Conservation (phyloP, 2,113 vertebrate genomes). For the Ictalurus furcatus region DNA sequence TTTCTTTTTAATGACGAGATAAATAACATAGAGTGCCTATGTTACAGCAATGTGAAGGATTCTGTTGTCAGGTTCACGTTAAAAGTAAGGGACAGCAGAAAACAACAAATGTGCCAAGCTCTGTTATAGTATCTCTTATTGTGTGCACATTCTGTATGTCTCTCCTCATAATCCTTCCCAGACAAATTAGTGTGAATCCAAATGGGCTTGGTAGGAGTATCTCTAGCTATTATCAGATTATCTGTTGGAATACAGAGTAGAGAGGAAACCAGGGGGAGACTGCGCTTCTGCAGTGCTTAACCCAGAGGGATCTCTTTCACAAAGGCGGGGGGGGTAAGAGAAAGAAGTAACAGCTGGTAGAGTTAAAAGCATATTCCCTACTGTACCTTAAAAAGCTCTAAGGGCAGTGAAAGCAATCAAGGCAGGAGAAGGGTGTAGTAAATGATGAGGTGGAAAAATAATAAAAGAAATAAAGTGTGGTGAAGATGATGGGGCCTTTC, state of each 20-base stretch:
- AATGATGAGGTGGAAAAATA: neutral
- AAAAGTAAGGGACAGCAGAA: neutral
- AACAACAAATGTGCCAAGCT: neutral
- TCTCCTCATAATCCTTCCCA: neutral
- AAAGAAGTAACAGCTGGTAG: constrained; percentile 46
- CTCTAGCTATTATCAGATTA: constrained; percentile 39
- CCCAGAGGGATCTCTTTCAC: constrained; percentile 12
- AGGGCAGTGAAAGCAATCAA: neutral
- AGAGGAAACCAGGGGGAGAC: neutral
- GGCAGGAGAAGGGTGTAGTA: neutral
- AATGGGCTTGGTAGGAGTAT: neutral
- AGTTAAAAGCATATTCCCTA: constrained; percentile 47
- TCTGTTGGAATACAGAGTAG: neutral
- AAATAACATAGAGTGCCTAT: neutral
- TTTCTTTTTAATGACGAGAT: neutral
- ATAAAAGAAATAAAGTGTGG: neutral
- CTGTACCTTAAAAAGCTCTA: constrained; percentile 34
- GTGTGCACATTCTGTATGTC: neutral
- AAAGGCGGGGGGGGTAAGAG: neutral
- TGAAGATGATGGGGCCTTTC: neutral
- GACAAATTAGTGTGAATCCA: constrained; percentile 16
- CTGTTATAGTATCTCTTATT: neutral
- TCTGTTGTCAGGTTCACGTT: neutral
- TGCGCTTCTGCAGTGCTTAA: neutral
- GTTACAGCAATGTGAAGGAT: neutral